Evolutionary conservation across 2,888 invertebrate species (phyloP).

Genomic region (Nephrocerus scutellatus): DNA sequence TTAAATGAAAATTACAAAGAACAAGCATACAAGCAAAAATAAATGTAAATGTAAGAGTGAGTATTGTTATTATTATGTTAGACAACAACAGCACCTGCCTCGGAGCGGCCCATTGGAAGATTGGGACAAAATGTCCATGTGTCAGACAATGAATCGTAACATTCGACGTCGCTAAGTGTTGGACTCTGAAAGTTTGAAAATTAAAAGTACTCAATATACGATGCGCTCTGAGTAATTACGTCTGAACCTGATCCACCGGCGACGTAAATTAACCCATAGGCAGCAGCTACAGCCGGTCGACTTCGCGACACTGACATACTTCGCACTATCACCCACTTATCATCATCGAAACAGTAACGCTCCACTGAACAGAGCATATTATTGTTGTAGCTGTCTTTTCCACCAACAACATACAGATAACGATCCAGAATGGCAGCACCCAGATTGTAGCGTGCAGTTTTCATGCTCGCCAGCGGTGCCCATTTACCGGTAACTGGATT

Average conservation of each 20-base stretch:
- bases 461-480: constrained; percentile 69
- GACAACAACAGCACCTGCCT: constrained; percentile 78
- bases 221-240: too few relatives aligned
- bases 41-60: too few relatives aligned
- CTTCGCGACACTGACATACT: constrained; percentile 68
- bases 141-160: constrained; percentile 72
- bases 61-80: too few relatives aligned
- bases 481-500: constrained; percentile 76
- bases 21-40: too few relatives aligned
- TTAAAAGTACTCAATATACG: too few relatives aligned
- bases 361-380: constrained; percentile 74
- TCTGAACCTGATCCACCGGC: constrained; percentile 68
- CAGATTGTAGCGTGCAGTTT: constrained; percentile 77
- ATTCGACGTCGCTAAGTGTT: constrained; percentile 75
- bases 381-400: constrained; percentile 73
- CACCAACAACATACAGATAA: constrained; percentile 80
- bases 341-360: constrained; percentile 53
- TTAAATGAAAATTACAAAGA: too few relatives aligned
- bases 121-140: constrained; percentile 72
- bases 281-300: constrained; percentile 77
- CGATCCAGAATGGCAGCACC: constrained; percentile 80
- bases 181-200: too few relatives aligned
- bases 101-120: constrained; percentile 76
- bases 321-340: constrained; percentile 69
- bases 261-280: constrained; percentile 73